Percentiles rank a stretch among this genome's conserved stretches.
phyloP scores from a whole-genome alignment of 2,113 vertebrate genomes.

The Oryctolagus cuniculus region DNA sequence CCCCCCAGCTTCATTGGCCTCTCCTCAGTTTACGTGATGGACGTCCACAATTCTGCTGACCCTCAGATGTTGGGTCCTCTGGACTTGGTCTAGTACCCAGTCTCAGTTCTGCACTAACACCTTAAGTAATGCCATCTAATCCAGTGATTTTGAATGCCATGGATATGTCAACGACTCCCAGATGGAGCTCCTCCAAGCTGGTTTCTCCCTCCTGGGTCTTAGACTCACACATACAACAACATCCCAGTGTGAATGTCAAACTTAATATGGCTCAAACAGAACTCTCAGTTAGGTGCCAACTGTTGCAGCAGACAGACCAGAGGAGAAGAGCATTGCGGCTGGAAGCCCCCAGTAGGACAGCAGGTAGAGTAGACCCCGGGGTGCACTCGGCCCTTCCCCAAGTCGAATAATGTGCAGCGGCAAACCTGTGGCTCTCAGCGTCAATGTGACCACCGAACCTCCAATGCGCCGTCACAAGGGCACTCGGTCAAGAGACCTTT shows the following conservation, averaged over 20 bases:
- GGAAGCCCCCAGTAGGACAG: background rate
- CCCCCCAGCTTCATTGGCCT: background rate
- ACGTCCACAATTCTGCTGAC: background rate
- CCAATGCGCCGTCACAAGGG: background rate
- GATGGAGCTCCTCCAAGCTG: background rate
- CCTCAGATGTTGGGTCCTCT: background rate
- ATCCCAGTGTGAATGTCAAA: background rate
- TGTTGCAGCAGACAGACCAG: background rate
- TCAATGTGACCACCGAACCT: background rate
- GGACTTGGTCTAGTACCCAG: background rate
- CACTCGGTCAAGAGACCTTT: background rate
- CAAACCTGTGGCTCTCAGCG: background rate
- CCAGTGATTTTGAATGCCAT: slow-evolving; percentile 8
- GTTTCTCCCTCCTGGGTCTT: background rate
- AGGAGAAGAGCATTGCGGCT: background rate
- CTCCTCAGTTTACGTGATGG: background rate
- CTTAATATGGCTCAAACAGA: background rate
- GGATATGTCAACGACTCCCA: background rate
- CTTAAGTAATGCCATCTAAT: background rate
- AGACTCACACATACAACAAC: background rate
- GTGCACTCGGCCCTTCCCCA: background rate
- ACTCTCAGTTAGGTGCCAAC: background rate
- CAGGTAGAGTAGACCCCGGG: background rate
- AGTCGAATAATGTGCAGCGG: background rate
- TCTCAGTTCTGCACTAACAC: background rate